Base-by-base conservation (phyloP, 2,113 vertebrate species). In the Ptilorrhoa leucosticta region DNA sequence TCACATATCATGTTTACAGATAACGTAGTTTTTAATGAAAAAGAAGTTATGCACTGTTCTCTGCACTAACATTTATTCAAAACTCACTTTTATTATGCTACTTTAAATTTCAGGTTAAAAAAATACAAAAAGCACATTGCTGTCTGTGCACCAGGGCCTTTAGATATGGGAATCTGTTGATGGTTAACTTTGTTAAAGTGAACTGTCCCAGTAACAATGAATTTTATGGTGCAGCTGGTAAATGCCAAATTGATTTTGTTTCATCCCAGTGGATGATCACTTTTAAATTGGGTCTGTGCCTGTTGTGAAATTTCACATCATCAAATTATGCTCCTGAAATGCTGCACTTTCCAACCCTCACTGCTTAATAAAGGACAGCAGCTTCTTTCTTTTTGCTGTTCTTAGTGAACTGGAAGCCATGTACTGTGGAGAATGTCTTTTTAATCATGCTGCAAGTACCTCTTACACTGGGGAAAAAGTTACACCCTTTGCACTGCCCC, bases 241-340 rank as follows among this genome's bases (percentile, higher is more conserved):
- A 68, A 87, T 50, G 23, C 61, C 81, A 87, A 53, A 72, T 48
- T 78, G 51, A 70, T 84, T 89, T 94, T 82, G 12, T 76, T 95
- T 93, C 40, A 27, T 87, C 85, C 33, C 27, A 75, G 80, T 48
- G 53, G 44, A 87, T 78, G 89, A 75, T 48, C 15, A n/a, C 61
- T 89, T 88, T 75, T 84, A 71, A 78, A 94, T 83, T 81, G 87
- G 27, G 75, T 70, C 33, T 86, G 56, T 81, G 51, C 19, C 51
- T 47, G 6, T 71, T 81, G 39, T 78, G 61, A 92, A 75, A 81
- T 91, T 84, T 72, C 40, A 45, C 26, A n/a, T 93, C 2, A 8
- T 64, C 53, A 68, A 63, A 68, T 58, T 60, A 57, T 2, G 4
- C 8, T 82, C 10, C 28, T 81, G 2, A 10, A 84, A 64, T 64